Conservation (phyloP, 2,113 vertebrate genomes). For the Sylvilagus bachmani region DNA sequence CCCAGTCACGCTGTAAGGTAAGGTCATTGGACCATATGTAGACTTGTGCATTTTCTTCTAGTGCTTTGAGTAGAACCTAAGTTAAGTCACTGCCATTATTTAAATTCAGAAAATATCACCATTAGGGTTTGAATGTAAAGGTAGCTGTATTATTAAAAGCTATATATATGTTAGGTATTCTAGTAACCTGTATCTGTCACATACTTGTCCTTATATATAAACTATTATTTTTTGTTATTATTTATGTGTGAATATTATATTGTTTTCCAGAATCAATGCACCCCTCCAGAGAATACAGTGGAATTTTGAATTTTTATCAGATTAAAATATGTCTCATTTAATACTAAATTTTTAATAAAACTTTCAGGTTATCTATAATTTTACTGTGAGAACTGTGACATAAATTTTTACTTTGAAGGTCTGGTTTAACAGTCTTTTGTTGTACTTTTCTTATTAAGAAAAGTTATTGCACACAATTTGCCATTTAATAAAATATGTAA, state of each 20-base stretch:
- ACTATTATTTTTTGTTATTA: slow-evolving; percentile 41
- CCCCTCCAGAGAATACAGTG: background rate
- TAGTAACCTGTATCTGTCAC: background rate
- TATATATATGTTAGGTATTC: background rate
- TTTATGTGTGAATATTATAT: background rate
- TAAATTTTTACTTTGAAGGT: background rate
- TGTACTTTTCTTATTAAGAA: slow-evolving; percentile 11
- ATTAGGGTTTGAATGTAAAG: slow-evolving; percentile 40
- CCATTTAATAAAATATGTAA: background rate
- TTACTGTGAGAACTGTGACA: background rate
- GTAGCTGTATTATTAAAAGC: slow-evolving; percentile 34
- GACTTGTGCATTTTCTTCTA: background rate
- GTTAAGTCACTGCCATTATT: background rate
- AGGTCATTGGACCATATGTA: background rate
- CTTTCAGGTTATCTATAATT: background rate
- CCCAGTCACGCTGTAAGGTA: background rate
- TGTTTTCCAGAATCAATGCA: slow-evolving; percentile 23
- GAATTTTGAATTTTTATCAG: slow-evolving; percentile 28
- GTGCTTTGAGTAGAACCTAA: slow-evolving; percentile 1
- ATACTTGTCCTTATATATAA: background rate
- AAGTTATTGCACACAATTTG: background rate
- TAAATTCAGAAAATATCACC: background rate
- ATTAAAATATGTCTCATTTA: background rate
- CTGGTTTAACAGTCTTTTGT: background rate
- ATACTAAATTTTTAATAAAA: background rate